Evolutionary conservation across 2,888 invertebrate species (phyloP).

Genomic region (Cephonodes hylas): DNA sequence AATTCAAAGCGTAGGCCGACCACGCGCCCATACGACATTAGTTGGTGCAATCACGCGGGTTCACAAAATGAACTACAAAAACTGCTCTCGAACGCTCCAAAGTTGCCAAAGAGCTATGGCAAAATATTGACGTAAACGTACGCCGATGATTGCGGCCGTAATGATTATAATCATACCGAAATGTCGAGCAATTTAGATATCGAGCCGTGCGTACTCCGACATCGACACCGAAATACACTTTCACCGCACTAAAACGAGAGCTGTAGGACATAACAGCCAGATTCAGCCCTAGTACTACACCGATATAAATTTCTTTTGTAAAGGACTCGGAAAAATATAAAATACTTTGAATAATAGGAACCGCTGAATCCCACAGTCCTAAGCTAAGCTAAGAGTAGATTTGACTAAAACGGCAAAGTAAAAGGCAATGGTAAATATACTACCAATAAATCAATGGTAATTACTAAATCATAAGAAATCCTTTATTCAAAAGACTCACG

Average conservation of each 20-base stretch:
- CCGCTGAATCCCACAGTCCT: no score
- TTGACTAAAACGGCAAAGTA: no score
- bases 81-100: background rate
- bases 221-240: constrained; percentile 30
- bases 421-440: no score
- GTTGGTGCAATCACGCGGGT: background rate
- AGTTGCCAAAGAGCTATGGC: background rate
- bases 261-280: constrained; percentile 17
- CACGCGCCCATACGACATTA: background rate
- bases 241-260: constrained; percentile 34
- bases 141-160: constrained; percentile 40
- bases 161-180: constrained; percentile 49
- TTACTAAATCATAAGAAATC: no score
- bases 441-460: no score
- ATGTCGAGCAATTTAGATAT: constrained; percentile 32
- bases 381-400: no score
- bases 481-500: no score
- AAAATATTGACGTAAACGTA: constrained; percentile 30
- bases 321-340: no score
- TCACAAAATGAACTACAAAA: constrained; percentile 1
- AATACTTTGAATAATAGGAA: no score
- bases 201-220: constrained; percentile 30
- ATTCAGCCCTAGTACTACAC: no score
- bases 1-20: background rate
- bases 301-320: no score